Evolutionary conservation across 2,113 vertebrate genomes (phyloP).

Genomic region (Cisticola juncidis): DNA sequence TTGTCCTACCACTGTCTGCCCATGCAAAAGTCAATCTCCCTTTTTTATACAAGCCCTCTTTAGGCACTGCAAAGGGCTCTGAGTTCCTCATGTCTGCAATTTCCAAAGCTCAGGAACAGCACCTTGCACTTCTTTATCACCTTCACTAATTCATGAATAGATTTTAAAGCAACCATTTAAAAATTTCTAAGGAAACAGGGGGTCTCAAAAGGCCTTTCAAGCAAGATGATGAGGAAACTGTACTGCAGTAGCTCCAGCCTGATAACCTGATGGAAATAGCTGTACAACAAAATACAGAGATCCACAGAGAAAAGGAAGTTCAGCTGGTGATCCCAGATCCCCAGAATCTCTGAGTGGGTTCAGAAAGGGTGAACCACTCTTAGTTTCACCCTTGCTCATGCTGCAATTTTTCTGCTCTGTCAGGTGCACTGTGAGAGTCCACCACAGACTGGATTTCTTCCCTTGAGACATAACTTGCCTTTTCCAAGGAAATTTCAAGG

Average conservation of each 20-base stretch:
- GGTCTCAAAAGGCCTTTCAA: background rate
- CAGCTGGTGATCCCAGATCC: background rate
- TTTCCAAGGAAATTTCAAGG: background rate
- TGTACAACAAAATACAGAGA: background rate
- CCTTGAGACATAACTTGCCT: background rate
- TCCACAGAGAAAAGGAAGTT: background rate
- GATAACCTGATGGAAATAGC: background rate
- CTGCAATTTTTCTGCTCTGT: background rate
- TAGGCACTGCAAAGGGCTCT: background rate
- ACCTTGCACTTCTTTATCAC: background rate
- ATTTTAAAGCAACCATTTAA: background rate
- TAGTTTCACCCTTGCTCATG: background rate
- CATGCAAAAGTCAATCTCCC: background rate
- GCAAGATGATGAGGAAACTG: background rate
- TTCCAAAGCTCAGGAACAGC: background rate
- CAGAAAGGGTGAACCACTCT: background rate
- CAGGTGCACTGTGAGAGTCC: background rate
- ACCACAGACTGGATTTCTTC: background rate
- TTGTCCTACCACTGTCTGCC: background rate
- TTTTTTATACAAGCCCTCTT: fast-evolving
- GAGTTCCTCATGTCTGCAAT: background rate
- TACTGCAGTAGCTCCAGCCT: background rate
- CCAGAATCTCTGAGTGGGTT: background rate
- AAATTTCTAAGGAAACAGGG: background rate
- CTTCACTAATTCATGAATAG: background rate